phyloP scores from a whole-genome alignment of 1,140 invertebrate species.

The Plectrocnemia conspersa region DNA sequence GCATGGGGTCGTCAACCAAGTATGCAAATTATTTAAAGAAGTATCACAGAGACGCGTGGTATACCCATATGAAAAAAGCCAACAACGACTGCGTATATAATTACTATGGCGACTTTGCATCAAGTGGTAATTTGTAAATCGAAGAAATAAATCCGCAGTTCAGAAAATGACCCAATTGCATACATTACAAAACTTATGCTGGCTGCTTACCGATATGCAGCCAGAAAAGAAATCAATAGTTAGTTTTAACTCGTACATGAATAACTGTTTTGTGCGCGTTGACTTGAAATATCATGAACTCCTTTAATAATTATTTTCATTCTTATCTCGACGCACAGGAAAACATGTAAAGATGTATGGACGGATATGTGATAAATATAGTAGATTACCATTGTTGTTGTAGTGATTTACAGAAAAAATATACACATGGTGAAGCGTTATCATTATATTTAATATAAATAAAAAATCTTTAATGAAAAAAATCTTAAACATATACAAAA shows the following conservation, averaged over 20 bases:
- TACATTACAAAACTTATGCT: conserved; percentile 16
- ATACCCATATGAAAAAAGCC: conserved; percentile 24
- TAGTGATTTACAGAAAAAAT: background rate
- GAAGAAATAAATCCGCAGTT: conserved; percentile 16
- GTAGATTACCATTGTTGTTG: background rate
- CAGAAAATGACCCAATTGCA: conserved; percentile 25
- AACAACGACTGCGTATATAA: no score
- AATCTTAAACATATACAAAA: no score
- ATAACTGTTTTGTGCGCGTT: background rate
- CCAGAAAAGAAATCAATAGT: conserved; percentile 4
- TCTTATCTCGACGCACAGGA: conserved; percentile 14
- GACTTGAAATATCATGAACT: background rate
- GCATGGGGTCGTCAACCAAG: conserved; percentile 21
- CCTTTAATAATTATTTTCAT: background rate
- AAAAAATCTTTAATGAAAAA: no score
- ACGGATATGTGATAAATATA: conserved; percentile 12
- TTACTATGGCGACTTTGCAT: no score
- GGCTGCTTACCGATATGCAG: background rate
- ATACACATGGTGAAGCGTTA: background rate
- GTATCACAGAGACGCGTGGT: background rate
- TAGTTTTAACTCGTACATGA: no score
- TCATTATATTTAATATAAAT: no score
- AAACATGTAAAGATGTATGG: conserved; percentile 13
- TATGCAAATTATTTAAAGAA: conserved; percentile 24
- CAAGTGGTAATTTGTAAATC: conserved; percentile 18